Base-by-base conservation (phyloP, 2,797 vertebrate genomes). In the Harpagifer antarcticus region DNA sequence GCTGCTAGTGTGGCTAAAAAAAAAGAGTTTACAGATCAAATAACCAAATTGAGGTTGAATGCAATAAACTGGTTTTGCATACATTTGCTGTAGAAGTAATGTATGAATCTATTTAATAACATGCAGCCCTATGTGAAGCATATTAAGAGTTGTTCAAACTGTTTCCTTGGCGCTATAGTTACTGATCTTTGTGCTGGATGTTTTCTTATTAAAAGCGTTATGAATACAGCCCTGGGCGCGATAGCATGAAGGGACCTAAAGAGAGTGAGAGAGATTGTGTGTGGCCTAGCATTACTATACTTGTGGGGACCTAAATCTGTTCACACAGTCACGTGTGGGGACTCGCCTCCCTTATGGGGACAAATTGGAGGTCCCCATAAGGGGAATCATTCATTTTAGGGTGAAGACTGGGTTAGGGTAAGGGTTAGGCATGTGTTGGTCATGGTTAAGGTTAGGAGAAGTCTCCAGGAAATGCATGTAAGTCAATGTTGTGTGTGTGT, bases 171-270 rank as follows among this genome's bases (percentile, higher is more conserved):
- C 31, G 3, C 14, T 68, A 33, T 20, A 59, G 27, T 19, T 15
- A 6, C 6, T 0, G 31, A 43, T 55, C 31, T 63, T 52, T 45
- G 17, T 31, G 16, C 43, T 8, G 42, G 10, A 16, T 6, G 20
- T 50, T 10, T 42, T 54, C 9, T 49, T 50, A 31, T 63, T 52
- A 17, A 43, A 65, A 20, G 47, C 64, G 0, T 82, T 82, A 65
- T 78, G 83, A 78, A 74, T 75, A 75, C 77, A 82, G 81, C 83
- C 66, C 3, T 0, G 19, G 20, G 33, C 44, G 75, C 60, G 19
- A 19, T 47, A 77, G 73, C 83, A 86, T 47, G 50, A 67, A 1
- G 33, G 68, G 70, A 72, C 37, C 56, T 73, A 53, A 44, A 75
- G 23, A 3, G 23, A 59, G 47, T 77, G 5, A 43, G 45, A 37